Conservation (phyloP, 2,888 invertebrate species). For the Meta bourneti region DNA sequence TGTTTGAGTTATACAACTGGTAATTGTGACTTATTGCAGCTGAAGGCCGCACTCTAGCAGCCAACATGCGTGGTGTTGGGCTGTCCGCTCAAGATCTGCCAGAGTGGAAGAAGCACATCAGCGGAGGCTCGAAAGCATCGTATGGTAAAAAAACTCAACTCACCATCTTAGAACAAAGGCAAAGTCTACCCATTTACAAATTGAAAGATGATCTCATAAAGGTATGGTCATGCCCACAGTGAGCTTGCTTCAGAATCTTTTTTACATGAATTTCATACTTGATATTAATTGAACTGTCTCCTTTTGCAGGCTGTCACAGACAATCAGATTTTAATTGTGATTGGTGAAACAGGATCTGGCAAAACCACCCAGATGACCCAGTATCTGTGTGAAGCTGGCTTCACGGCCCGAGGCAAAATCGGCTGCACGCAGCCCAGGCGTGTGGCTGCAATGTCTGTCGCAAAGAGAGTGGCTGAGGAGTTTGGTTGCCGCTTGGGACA, state of each 20-base stretch:
- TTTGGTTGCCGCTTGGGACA: conserved; percentile 98
- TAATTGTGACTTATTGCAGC: conserved; percentile 80
- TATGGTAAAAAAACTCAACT: conserved; percentile 98
- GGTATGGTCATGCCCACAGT: conserved; percentile 81
- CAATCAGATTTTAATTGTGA: conserved; percentile 96
- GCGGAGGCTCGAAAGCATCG: conserved; percentile 97
- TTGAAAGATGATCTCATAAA: conserved; percentile 95
- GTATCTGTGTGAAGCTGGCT: conserved; percentile 96
- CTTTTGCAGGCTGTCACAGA: conserved; percentile 90
- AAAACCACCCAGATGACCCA: conserved; percentile 99
- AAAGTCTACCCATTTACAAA: conserved; percentile 97
- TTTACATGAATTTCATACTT: neutral
- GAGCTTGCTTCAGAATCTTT: neutral
- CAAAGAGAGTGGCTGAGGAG: conserved; percentile 99
- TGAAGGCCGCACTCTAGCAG: conserved; percentile 86
- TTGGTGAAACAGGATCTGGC: conserved; percentile 99
- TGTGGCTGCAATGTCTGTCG: conserved; percentile 99
- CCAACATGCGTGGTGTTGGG: conserved; percentile 90
- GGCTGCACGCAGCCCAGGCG: conserved; percentile 95
- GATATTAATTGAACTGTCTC: conserved; percentile 9
- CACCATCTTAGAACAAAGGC: conserved; percentile 95
- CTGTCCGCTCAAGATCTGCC: conserved; percentile 91
- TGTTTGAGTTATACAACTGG: neutral
- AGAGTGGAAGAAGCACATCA: conserved; percentile 99
- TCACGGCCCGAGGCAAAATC: conserved; percentile 93